phyloP scores from a whole-genome alignment of 2,888 invertebrate genomes.

The Crepidodera aurea region DNA sequence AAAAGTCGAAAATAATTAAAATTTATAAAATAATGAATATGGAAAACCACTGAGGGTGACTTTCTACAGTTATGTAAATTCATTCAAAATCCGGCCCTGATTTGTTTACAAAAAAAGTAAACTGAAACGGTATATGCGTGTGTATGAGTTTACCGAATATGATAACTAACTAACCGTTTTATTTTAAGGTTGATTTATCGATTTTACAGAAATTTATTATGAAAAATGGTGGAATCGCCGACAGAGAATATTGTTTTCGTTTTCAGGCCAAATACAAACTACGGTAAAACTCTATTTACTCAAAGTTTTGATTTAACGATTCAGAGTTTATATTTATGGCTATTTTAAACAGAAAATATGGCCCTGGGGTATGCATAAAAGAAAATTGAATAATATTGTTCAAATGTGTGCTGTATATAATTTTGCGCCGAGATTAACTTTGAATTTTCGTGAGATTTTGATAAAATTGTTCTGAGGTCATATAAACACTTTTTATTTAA shows the following conservation, averaged over 20 bases:
- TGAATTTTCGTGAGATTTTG: no score
- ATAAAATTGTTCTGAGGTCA: no score
- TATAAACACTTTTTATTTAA: no score
- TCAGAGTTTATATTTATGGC: slow-evolving; percentile 1
- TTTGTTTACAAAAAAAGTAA: no score
- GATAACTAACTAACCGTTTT: slow-evolving; percentile 29
- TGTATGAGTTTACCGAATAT: slow-evolving; percentile 1
- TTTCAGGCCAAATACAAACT: slow-evolving; percentile 13
- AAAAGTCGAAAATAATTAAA: no score
- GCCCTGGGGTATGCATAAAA: neutral
- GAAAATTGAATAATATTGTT: neutral
- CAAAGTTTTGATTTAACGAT: slow-evolving; percentile 3
- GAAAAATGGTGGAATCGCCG: slow-evolving; percentile 27
- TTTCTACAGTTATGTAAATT: no score
- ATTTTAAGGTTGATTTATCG: slow-evolving; percentile 33
- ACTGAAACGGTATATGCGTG: no score
- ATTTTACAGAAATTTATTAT: slow-evolving; percentile 30
- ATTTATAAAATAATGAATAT: no score
- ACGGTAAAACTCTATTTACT: slow-evolving; percentile 5
- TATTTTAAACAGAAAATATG: slow-evolving; percentile 5
- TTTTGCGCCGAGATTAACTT: no score
- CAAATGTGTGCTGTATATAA: no score
- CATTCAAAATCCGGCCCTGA: no score
- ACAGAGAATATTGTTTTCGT: slow-evolving; percentile 20
- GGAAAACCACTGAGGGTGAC: no score